Conservation (phyloP, 2,888 invertebrate genomes). For the Mechanitis messenoides region DNA sequence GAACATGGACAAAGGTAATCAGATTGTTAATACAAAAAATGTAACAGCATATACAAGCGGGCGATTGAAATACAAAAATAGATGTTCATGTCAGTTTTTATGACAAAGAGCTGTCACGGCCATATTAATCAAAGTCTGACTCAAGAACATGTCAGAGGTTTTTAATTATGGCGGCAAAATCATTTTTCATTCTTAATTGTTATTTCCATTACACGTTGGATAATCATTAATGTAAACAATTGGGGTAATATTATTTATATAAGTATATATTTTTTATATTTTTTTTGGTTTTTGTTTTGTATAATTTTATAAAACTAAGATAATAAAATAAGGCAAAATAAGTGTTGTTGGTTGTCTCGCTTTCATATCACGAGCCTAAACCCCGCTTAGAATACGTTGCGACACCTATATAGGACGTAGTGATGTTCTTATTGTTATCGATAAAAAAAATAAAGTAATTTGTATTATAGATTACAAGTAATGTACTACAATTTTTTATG, state of each 20-base stretch:
- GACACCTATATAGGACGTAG: constrained; percentile 28
- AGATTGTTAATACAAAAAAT: neutral
- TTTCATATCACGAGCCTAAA: constrained; percentile 69
- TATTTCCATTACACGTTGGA: constrained; percentile 61
- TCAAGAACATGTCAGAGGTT: constrained; percentile 56
- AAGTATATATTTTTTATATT: constrained; percentile 19
- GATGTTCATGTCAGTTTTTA: constrained; percentile 41
- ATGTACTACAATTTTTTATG: too few relatives aligned
- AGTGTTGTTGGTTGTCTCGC: constrained; percentile 37
- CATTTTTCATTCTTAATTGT: constrained; percentile 75
- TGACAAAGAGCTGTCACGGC: constrained; percentile 56
- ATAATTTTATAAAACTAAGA: constrained; percentile 71
- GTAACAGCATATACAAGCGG: neutral
- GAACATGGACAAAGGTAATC: too few relatives aligned
- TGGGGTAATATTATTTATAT: constrained; percentile 66
- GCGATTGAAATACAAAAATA: constrained; percentile 36
- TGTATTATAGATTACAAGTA: too few relatives aligned
- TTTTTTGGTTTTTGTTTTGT: constrained; percentile 51
- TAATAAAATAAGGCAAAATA: constrained; percentile 60
- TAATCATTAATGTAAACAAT: constrained; percentile 61
- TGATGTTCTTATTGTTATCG: constrained; percentile 11
- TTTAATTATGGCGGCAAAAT: constrained; percentile 71
- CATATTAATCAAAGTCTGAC: constrained; percentile 70
- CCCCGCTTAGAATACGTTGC: constrained; percentile 45
- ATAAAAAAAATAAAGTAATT: neutral